These are phyloP conservation scores for Nephotettix cincticeps DNA, from an alignment of 1,140 invertebrate genomes.

Conservation along the genomic window DNA sequence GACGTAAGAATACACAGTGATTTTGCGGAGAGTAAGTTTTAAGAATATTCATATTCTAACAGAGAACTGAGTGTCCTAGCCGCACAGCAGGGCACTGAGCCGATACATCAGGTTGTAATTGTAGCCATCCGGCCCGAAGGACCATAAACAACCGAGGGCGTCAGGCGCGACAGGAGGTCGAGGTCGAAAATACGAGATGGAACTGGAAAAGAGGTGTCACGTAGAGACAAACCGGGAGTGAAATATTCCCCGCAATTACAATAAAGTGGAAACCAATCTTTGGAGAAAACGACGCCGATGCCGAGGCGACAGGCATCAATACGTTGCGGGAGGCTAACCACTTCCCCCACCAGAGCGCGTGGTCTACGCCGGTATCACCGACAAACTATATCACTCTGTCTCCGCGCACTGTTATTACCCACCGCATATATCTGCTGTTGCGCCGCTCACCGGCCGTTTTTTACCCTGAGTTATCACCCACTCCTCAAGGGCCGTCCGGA, in stretches of 20 bases:
- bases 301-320: conserved; percentile 9
- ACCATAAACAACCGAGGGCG: no score
- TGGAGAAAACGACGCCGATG: not conserved
- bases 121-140: not conserved
- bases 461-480: conserved; percentile 6
- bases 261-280: conserved; percentile 20
- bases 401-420: not conserved
- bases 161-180: conserved; percentile 9
- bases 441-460: not conserved
- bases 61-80: no score
- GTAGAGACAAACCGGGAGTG: conserved; percentile 13
- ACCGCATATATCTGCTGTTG: conserved; percentile 7
- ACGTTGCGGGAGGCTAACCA: not conserved
- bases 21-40: no score
- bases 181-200: conserved; percentile 11
- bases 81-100: not conserved
- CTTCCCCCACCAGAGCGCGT: no score
- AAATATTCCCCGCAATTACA: conserved; percentile 22
- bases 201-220: conserved; percentile 13
- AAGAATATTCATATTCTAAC: no score
- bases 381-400: conserved; percentile 18
- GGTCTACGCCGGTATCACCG: no score
- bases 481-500: not conserved
- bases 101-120: not conserved
- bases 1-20: no score